Evolutionary conservation across 1,140 invertebrate species (phyloP).

Genomic region (Protaetia brevitarsis): DNA sequence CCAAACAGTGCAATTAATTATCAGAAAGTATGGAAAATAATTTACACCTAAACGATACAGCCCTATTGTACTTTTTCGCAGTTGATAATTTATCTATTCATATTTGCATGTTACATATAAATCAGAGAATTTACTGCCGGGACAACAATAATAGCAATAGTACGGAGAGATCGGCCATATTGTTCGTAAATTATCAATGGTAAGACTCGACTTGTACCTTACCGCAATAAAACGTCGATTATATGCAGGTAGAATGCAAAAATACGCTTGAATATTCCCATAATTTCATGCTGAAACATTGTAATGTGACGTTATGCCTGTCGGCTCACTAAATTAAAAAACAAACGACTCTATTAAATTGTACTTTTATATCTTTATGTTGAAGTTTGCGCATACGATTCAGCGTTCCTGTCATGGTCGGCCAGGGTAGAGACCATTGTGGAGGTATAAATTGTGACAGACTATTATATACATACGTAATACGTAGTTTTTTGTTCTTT

Average conservation of each 20-base stretch:
- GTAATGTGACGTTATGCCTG: slow-evolving; percentile 21
- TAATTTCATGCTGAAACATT: slow-evolving; percentile 19
- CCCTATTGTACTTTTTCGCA: background rate
- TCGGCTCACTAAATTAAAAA: slow-evolving; percentile 26
- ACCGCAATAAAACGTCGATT: slow-evolving; percentile 13
- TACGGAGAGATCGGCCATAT: background rate
- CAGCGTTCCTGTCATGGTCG: background rate
- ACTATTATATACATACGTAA: too few species aligned
- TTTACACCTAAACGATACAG: too few species aligned
- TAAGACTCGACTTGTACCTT: slow-evolving; percentile 6
- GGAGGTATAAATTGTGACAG: background rate
- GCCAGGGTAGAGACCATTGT: background rate
- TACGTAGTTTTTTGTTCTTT: background rate
- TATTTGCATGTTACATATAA: background rate
- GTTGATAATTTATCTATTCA: background rate
- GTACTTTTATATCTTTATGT: slow-evolving; percentile 30
- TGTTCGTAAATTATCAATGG: slow-evolving; percentile 8
- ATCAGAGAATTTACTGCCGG: background rate
- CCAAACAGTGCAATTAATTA: too few species aligned
- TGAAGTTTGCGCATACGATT: slow-evolving; percentile 14
- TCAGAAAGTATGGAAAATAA: too few species aligned
- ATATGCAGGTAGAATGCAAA: slow-evolving; percentile 21
- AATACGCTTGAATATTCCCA: slow-evolving; percentile 19
- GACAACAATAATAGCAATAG: background rate
- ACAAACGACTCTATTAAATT: slow-evolving; percentile 42